phyloP scores from a whole-genome alignment of 2,888 invertebrate species.

The Cephus runcator region DNA sequence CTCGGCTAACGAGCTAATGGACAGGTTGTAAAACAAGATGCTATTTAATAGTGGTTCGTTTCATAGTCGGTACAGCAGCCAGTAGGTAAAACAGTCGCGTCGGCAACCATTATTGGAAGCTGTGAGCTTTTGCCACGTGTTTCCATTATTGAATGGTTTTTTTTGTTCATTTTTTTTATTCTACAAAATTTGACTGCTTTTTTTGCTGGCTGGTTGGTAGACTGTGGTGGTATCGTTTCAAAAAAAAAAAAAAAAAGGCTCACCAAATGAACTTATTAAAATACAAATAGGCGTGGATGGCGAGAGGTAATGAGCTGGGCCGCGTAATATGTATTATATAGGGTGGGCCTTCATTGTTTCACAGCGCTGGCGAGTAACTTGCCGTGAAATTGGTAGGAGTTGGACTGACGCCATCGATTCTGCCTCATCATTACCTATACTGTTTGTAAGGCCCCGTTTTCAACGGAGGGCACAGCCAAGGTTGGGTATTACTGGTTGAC shows the following conservation, averaged over 20 bases:
- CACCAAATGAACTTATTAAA: constrained; percentile 41
- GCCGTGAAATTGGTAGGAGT: constrained; percentile 63
- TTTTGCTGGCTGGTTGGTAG: neutral
- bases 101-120: neutral
- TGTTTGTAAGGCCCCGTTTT: neutral
- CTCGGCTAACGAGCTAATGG: constrained; percentile 24
- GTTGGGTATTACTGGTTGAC: neutral
- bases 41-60: constrained; percentile 15
- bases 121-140: neutral
- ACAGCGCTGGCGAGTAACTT: constrained; percentile 57
- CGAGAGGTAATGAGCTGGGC: constrained; percentile 41
- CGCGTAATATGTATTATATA: constrained; percentile 48
- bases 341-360: constrained; percentile 56
- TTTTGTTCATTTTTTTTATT: neutral
- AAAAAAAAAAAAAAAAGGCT: neutral
- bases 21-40: constrained; percentile 18
- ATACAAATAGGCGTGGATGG: constrained; percentile 37
- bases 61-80: neutral
- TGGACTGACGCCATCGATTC: constrained; percentile 53
- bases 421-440: constrained; percentile 49
- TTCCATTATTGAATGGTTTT: neutral
- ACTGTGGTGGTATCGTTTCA: neutral
- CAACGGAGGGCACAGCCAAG: neutral
- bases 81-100: neutral
- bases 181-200: neutral